These are phyloP conservation scores for Buathra laborator DNA, from an alignment of 2,888 invertebrate species.

Conservation along the genomic window DNA sequence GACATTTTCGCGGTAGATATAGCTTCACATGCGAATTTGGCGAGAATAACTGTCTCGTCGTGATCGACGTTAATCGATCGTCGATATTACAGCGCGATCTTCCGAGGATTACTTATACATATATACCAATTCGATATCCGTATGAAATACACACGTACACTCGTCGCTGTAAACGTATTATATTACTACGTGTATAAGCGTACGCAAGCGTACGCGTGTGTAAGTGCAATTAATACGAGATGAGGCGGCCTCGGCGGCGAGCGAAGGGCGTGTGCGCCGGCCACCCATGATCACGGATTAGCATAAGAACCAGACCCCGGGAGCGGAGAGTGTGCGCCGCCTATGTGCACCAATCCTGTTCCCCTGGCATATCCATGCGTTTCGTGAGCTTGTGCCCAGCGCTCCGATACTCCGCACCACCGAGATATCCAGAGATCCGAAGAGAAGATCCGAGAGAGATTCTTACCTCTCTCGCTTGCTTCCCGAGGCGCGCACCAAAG, in stretches of 20 bases:
- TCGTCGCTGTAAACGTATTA: slow-evolving; percentile 19
- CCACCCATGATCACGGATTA: slow-evolving; percentile 77
- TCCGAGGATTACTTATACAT: slow-evolving; percentile 3
- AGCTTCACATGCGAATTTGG: slow-evolving; percentile 25
- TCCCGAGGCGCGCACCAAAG: slow-evolving; percentile 62
- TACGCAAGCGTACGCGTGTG: slow-evolving; percentile 35
- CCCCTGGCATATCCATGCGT: neutral
- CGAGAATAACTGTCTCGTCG: slow-evolving; percentile 38
- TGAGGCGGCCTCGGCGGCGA: slow-evolving; percentile 67
- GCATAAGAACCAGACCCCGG: slow-evolving; percentile 74
- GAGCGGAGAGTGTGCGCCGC: slow-evolving; percentile 55
- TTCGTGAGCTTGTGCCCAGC: slow-evolving; percentile 18
- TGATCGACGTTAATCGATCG: slow-evolving; percentile 64
- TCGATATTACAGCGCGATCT: slow-evolving; percentile 54
- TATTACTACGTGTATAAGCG: slow-evolving; percentile 5
- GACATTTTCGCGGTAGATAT: neutral
- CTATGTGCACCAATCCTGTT: slow-evolving; percentile 35
- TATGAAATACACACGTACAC: slow-evolving; percentile 1
- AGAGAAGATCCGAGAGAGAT: slow-evolving; percentile 25
- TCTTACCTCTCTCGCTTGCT: slow-evolving; percentile 17
- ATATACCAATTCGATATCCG: slow-evolving; percentile 7
- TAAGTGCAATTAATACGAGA: slow-evolving; percentile 68
- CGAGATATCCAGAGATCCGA: slow-evolving; percentile 11
- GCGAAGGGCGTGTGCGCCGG: slow-evolving; percentile 70
- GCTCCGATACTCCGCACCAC: neutral